Conservation (phyloP, 2,797 vertebrate species). For the Emys orbicularis region DNA sequence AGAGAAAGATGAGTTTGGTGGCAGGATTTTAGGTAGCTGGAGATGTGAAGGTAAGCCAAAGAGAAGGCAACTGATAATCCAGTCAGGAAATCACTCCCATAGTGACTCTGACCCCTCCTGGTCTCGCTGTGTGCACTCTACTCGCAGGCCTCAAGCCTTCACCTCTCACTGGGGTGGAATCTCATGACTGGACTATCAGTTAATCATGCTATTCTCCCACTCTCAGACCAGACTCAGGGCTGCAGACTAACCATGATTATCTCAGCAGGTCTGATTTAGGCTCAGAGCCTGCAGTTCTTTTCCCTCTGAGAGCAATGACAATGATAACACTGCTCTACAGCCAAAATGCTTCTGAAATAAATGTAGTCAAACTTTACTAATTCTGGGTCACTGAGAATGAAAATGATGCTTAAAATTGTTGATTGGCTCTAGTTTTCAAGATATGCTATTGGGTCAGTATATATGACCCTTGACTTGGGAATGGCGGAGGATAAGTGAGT, state of each 20-base stretch:
- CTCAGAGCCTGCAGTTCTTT: not conserved
- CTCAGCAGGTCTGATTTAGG: not conserved
- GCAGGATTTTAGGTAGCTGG: fast-evolving
- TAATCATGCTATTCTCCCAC: not conserved
- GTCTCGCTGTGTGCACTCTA: not conserved
- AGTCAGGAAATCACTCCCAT: fast-evolving
- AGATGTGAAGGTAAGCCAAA: fast-evolving
- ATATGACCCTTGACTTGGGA: no score
- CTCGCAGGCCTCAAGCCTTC: fast-evolving
- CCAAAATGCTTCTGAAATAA: no score
- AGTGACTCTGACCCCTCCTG: not conserved
- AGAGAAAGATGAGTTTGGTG: not conserved
- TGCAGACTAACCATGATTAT: not conserved
- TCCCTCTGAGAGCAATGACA: not conserved
- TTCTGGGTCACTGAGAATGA: no score
- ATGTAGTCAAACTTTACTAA: no score
- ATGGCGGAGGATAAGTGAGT: no score
- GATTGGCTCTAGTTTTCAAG: no score
- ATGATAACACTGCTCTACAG: no score
- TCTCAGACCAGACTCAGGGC: not conserved
- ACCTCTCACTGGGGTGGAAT: fast-evolving
- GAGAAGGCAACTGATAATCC: not conserved
- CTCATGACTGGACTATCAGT: no score
- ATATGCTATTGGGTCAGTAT: no score
- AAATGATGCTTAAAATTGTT: no score